phyloP scores from a whole-genome alignment of 1,140 invertebrate species.

The Chionoecetes opilio region DNA sequence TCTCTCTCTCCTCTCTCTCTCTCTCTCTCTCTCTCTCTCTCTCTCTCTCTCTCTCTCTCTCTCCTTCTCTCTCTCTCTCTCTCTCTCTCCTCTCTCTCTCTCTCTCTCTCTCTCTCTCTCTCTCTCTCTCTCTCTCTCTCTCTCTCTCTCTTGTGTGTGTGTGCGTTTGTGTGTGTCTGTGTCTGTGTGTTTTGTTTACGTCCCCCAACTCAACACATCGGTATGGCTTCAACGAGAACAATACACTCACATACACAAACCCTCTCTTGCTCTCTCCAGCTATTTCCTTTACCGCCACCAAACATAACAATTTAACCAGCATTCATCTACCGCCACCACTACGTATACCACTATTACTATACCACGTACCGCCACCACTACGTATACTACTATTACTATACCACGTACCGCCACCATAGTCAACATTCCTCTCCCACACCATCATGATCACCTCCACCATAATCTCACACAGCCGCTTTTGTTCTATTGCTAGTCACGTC shows the following conservation, averaged over 20 bases:
- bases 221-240: too few species aligned
- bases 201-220: not conserved
- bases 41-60: conserved; percentile 14
- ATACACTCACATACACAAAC: too few species aligned
- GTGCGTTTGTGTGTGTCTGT: not conserved
- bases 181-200: not conserved
- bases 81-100: not conserved
- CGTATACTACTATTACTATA: too few species aligned
- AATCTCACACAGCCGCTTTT: too few species aligned
- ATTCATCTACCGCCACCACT: not conserved
- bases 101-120: too few species aligned
- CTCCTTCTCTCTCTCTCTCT: not conserved
- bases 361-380: not conserved
- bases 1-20: conserved; percentile 27
- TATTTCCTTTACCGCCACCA: not conserved
- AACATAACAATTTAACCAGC: not conserved
- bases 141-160: too few species aligned
- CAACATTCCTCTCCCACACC: too few species aligned
- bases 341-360: not conserved
- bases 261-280: not conserved
- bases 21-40: conserved; percentile 27
- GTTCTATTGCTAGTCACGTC: too few species aligned
- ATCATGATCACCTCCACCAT: not conserved
- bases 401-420: too few species aligned
- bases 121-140: too few species aligned